Base-by-base conservation (phyloP, 2,113 vertebrate genomes). In the Apteryx owenii region DNA sequence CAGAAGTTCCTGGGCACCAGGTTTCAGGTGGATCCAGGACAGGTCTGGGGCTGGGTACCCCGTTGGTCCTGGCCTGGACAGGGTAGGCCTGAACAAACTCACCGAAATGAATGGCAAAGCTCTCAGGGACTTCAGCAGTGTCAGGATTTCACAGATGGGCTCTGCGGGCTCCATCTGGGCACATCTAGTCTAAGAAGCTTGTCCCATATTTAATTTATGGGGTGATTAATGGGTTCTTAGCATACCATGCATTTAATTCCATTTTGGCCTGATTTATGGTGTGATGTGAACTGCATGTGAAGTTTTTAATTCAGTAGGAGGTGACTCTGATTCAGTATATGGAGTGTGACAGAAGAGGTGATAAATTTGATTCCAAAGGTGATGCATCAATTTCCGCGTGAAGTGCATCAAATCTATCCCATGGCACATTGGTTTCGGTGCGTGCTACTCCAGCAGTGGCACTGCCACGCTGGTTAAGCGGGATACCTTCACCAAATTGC, bases 221-320 rank as follows among this genome's bases (percentile, higher is more conserved):
- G 26, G 12, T 93, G 95, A 98, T 96, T 56, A 93, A 97, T 92
- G 94, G 81, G 81, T 84, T 95, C 91, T 95, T 96, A 96, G 95
- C 95, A 96, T 96, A 96, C 95, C 95, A 96, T 88, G 72, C 90
- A 91, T 93, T 98, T 97, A 93, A 97, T 96, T 96, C 95, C 76
- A 95, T 96, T 97, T 96, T 90, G 90, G 68, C 86, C 95, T 97
- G 97, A 98, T 97, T 97, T 96, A 97, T 95, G 89, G 50, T 92
- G 81, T 62, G 92, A 85, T 97, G 93, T 90, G 92, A 96, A 94
- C 83, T 85, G 93, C 94, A 97, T 88, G 33, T 95, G 95, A 95
- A 96, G 95, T 85, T 97, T 97, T 97, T 97, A 97, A 97, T 97
- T 97, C 96, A 97, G 90, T 89, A 97, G 96, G 96, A 95, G 96